Conservation (phyloP, 1,140 invertebrate genomes). For the Melanaphis sacchari region DNA sequence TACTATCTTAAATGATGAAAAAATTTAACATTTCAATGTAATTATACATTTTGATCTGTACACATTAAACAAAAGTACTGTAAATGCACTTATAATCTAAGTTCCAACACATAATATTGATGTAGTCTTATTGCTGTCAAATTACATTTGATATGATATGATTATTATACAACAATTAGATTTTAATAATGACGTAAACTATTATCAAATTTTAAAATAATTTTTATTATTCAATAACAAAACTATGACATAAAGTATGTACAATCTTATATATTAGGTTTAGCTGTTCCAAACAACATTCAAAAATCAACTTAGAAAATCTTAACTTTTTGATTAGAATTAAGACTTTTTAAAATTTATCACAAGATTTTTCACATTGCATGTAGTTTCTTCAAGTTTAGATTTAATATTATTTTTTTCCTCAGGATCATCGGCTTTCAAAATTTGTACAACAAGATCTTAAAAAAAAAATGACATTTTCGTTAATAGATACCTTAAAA, state of each 20-base stretch:
- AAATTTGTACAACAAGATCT: constrained; percentile 72
- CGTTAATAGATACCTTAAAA: background rate
- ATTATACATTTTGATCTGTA: background rate
- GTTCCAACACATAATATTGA: background rate
- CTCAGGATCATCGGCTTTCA: constrained; percentile 66
- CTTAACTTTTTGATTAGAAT: background rate
- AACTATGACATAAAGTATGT: background rate
- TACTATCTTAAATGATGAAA: background rate
- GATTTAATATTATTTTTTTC: constrained; percentile 64
- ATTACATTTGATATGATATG: background rate
- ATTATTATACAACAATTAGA: background rate
- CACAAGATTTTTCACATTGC: constrained; percentile 68
- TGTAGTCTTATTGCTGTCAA: background rate
- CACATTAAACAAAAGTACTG: background rate
- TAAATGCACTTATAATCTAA: background rate
- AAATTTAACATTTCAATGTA: background rate
- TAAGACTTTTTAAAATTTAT: constrained; percentile 65
- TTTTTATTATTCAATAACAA: background rate
- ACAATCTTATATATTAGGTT: background rate
- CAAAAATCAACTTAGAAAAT: background rate
- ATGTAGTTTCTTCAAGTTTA: constrained; percentile 64
- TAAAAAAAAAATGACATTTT: constrained; percentile 59
- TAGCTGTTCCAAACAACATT: background rate
- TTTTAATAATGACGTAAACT: background rate
- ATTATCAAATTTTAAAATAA: background rate